phyloP scores from a whole-genome alignment of 2,113 vertebrate species.

The Nothobranchius furzeri region DNA sequence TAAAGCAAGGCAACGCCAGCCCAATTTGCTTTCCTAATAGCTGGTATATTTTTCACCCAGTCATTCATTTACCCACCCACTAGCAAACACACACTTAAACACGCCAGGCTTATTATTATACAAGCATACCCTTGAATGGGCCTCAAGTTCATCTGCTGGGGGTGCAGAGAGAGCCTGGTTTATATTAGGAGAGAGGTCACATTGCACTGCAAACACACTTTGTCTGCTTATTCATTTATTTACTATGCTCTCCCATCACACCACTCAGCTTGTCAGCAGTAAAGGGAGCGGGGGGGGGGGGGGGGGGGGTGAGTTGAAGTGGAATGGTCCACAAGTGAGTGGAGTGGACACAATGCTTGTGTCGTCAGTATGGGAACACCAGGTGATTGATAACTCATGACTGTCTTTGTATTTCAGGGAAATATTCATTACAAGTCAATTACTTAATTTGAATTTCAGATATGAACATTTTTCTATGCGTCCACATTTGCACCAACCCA shows the following conservation, averaged over 20 bases:
- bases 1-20: slow-evolving; percentile 57
- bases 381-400: slow-evolving; percentile 45
- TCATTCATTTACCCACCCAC: slow-evolving; percentile 57
- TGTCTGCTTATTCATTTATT: slow-evolving; percentile 81
- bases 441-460: slow-evolving; percentile 36
- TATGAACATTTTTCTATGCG: slow-evolving; percentile 6
- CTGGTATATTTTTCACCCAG: slow-evolving; percentile 75
- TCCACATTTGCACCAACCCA: slow-evolving; percentile 25
- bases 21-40: slow-evolving; percentile 80
- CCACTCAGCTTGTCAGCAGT: slow-evolving; percentile 70
- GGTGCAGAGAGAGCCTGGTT: slow-evolving; percentile 60
- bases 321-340: slow-evolving; percentile 8
- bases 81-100: slow-evolving; percentile 30
- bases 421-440: slow-evolving; percentile 44
- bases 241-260: slow-evolving; percentile 68
- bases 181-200: slow-evolving; percentile 78
- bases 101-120: slow-evolving; percentile 69
- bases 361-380: slow-evolving; percentile 43
- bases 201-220: slow-evolving; percentile 78
- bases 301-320: slow-evolving; percentile 34
- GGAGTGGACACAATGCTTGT: slow-evolving; percentile 45
- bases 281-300: slow-evolving; percentile 23
- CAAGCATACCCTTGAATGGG: slow-evolving; percentile 76
- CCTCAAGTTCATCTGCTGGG: slow-evolving; percentile 76
- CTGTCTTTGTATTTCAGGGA: slow-evolving; percentile 22